phyloP scores from a whole-genome alignment of 2,888 invertebrate species.

The Eupithecia dodoneata region DNA sequence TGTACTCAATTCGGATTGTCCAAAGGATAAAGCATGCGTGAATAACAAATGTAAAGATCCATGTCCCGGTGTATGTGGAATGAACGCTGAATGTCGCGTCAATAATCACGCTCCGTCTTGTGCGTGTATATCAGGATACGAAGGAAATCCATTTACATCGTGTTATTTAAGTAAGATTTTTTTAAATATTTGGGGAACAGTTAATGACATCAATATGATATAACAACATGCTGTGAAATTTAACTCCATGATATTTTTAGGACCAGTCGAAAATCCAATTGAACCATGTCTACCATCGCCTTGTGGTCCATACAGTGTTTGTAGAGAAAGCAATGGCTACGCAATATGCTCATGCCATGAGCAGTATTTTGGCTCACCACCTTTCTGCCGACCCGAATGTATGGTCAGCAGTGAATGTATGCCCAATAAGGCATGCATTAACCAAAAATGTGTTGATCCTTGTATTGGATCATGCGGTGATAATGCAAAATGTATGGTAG shows the following conservation, averaged over 20 bases:
- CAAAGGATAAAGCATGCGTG: constrained; percentile 89
- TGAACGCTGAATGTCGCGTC: constrained; percentile 92
- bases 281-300: constrained; percentile 87
- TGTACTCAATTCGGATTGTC: constrained; percentile 93
- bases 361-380: constrained; percentile 91
- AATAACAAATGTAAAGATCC: constrained; percentile 94
- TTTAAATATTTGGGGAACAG: not conserved
- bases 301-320: constrained; percentile 92
- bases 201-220: not conserved
- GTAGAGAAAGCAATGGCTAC: constrained; percentile 88
- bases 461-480: constrained; percentile 93
- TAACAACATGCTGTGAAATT: constrained; percentile 23
- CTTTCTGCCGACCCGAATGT: constrained; percentile 91
- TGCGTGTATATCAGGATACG: constrained; percentile 88
- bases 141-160: constrained; percentile 90
- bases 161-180: constrained; percentile 84
- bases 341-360: constrained; percentile 92
- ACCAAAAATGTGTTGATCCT: constrained; percentile 91
- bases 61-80: constrained; percentile 92
- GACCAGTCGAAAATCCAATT: constrained; percentile 64
- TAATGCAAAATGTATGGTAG: constrained; percentile 91
- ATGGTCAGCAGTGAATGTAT: constrained; percentile 92
- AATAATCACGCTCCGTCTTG: constrained; percentile 93
- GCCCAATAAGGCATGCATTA: constrained; percentile 91
- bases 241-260: constrained; percentile 59